Conservation (phyloP, 2,888 invertebrate species). For the Apamea crenata region DNA sequence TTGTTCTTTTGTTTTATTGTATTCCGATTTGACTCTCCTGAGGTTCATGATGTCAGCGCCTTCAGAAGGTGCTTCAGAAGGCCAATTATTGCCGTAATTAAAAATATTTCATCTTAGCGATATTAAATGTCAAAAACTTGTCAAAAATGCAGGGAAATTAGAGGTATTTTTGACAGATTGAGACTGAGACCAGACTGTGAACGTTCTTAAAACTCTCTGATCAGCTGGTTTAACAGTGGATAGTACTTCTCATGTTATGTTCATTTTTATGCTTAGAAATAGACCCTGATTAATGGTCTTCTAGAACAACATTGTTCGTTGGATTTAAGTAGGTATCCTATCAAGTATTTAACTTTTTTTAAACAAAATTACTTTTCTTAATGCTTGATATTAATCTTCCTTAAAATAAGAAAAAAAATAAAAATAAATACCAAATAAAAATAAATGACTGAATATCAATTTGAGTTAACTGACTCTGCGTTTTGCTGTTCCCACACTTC, state of each 20-base stretch:
- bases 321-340: no score
- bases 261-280: background rate
- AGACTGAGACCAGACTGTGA: no score
- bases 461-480: background rate
- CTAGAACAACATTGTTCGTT: background rate
- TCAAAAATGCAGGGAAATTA: no score
- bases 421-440: background rate
- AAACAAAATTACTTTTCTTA: background rate
- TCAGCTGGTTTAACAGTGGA: background rate
- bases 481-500: background rate
- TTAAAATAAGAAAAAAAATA: background rate
- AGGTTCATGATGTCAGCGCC: background rate
- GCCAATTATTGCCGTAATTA: no score
- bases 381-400: background rate
- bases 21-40: background rate
- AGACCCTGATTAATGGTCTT: background rate
- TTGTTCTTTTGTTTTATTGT: constrained; percentile 15
- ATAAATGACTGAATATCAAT: background rate
- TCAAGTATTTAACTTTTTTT: background rate
- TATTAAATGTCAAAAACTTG: no score
- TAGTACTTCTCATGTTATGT: background rate
- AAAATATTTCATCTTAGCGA: no score
- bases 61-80: background rate
- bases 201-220: no score
- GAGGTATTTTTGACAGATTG: no score